Evolutionary conservation across 2,888 invertebrate species (phyloP), one percentile per base, ranked within the genome.

Genomic region (Lasioglossum figueresi): DNA sequence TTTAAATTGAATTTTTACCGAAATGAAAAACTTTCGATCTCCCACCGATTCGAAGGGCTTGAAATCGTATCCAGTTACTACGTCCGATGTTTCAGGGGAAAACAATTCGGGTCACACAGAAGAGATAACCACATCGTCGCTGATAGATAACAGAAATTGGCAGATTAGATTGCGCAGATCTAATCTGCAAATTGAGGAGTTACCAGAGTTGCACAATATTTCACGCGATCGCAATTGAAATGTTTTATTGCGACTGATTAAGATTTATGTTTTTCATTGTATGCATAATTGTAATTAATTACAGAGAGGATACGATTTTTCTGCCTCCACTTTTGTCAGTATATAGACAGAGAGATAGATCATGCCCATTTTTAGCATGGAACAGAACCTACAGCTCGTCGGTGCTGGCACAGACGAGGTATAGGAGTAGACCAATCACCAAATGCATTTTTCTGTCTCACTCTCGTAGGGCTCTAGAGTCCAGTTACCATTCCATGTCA

Each of bases 121-220:
- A 31, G 16, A n/a, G 70, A 70, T 70, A 70, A n/a, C n/a, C 3
- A 19, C 23, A 70, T 70, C 6, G 23, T 40, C 40, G 40, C 40
- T 4, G n/a, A n/a, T 19, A 70, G 70, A 70, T 70, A 70, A 70
- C 37, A 70, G 23, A 70, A n/a, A n/a, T 40, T 70, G 8, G 12
- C 37, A 70, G 70, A 70, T 70, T 70, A 70, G 70, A 70, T 70
- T 70, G 40, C 70, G 70, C 23, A 31, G 31, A 63, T 31, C n/a
- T 63, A 63, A 59, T 59, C 59, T 59, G 59, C 16, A 59, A 31
- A 40, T 70, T 37, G 70, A n/a, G 23, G 5, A 40, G n/a, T 14
- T n/a, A 34, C n/a, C n/a, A 56, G 10, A 12, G 10, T 56, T n/a
- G n/a, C n/a, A 4, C 4, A 56, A 56, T 56, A n/a, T 56, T 23